phyloP scores from a whole-genome alignment of 2,888 invertebrate genomes.

The Atrina japonica region DNA sequence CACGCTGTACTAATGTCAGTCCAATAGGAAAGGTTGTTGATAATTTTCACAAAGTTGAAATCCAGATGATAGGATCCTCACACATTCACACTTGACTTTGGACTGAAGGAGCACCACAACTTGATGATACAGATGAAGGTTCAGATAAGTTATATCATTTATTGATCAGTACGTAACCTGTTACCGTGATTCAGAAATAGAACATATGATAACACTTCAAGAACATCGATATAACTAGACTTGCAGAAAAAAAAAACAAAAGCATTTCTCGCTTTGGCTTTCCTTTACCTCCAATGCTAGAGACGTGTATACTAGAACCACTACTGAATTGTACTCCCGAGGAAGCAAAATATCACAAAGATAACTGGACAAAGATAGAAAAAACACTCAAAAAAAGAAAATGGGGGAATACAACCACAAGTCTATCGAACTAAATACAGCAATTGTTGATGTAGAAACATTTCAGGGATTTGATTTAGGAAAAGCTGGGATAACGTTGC shows the following conservation, averaged over 20 bases:
- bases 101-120: slow-evolving; percentile 45
- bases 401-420: slow-evolving; percentile 30
- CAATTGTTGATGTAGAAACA: slow-evolving; percentile 6
- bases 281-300: slow-evolving; percentile 50
- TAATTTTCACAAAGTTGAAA: slow-evolving; percentile 39
- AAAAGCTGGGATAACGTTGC: too few species aligned
- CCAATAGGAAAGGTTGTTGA: slow-evolving; percentile 40
- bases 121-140: slow-evolving; percentile 23
- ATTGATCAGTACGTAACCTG: slow-evolving; percentile 50
- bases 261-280: slow-evolving; percentile 53
- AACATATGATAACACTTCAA: slow-evolving; percentile 36
- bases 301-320: slow-evolving; percentile 47
- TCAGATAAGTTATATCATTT: slow-evolving; percentile 32
- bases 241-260: slow-evolving; percentile 44
- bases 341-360: background rate
- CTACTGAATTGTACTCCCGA: slow-evolving; percentile 1
- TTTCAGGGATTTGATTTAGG: slow-evolving; percentile 11
- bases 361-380: too few species aligned
- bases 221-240: slow-evolving; percentile 42
- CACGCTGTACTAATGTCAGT: too few species aligned
- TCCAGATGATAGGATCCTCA: slow-evolving; percentile 53
- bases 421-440: too few species aligned
- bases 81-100: slow-evolving; percentile 47
- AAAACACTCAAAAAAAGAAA: slow-evolving; percentile 29
- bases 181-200: background rate